Conservation (phyloP, 2,888 invertebrate genomes). For the Agrotis clavis region DNA sequence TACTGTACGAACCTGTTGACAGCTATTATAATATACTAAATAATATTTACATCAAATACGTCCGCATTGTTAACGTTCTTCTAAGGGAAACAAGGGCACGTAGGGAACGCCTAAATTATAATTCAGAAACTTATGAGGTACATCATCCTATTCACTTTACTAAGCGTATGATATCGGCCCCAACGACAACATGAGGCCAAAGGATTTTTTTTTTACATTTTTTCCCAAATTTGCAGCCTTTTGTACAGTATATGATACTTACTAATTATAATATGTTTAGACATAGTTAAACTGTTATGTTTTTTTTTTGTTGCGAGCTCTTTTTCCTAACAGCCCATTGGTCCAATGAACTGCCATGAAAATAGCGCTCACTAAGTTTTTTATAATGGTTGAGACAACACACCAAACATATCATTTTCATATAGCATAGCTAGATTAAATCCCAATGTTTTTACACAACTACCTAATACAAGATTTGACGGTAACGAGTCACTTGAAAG, state of each 20-base stretch:
- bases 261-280: conserved; percentile 69
- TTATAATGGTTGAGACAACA: conserved; percentile 76
- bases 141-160: conserved; percentile 87
- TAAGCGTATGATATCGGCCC: conserved; percentile 89
- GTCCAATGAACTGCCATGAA: conserved; percentile 68
- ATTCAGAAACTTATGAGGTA: conserved; percentile 88
- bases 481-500: conserved; percentile 68
- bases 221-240: conserved; percentile 59
- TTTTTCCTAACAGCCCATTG: conserved; percentile 52
- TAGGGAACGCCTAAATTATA: conserved; percentile 75
- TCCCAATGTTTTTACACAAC: conserved; percentile 78
- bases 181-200: conserved; percentile 83
- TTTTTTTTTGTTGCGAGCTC: conserved; percentile 51
- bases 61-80: conserved; percentile 64
- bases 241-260: conserved; percentile 62
- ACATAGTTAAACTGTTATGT: conserved; percentile 82
- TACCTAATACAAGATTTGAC: conserved; percentile 81
- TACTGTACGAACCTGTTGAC: conserved; percentile 89
- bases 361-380: conserved; percentile 76
- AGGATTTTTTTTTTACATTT: conserved; percentile 74
- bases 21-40: conserved; percentile 80
- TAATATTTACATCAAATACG: conserved; percentile 82
- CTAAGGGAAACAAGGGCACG: conserved; percentile 74
- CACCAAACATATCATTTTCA: conserved; percentile 74
- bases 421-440: conserved; percentile 81